Conservation (phyloP, 2,888 invertebrate genomes). For the Lamproptera curius region DNA sequence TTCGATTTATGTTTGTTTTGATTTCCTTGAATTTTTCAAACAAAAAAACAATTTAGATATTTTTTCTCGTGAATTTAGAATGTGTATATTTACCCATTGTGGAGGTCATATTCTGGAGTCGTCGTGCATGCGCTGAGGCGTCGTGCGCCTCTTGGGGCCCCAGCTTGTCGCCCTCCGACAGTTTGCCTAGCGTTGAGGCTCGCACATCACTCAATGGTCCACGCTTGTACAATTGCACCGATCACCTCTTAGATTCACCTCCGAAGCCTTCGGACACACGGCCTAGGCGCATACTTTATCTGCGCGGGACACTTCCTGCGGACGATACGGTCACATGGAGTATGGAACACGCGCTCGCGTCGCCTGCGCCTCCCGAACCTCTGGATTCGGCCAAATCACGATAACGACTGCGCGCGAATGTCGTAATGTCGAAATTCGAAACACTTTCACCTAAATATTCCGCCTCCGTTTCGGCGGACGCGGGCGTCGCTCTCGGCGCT, state of each 20-base stretch:
- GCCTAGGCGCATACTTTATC: constrained; percentile 68
- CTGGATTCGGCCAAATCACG: constrained; percentile 78
- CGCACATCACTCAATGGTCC: constrained; percentile 66
- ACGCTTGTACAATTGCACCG: constrained; percentile 52
- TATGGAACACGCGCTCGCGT: constrained; percentile 37
- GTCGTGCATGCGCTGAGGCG: constrained; percentile 62
- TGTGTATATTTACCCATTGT: constrained; percentile 66
- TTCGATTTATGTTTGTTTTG: no score
- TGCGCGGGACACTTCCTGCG: constrained; percentile 62
- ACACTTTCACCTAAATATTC: constrained; percentile 79
- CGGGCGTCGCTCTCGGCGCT: constrained; percentile 76
- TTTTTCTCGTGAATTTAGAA: no score
- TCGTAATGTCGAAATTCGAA: constrained; percentile 79
- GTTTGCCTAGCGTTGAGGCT: constrained; percentile 55
- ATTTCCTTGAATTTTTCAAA: no score
- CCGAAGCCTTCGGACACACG: constrained; percentile 60
- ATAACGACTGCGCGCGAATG: constrained; percentile 78
- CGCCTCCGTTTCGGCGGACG: constrained; percentile 76
- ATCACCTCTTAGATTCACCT: constrained; percentile 72
- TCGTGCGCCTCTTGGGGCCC: constrained; percentile 62
- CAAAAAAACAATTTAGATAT: no score
- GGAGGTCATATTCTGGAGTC: constrained; percentile 74
- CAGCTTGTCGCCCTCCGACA: constrained; percentile 67
- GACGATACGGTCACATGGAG: constrained; percentile 45
- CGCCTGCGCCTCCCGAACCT: constrained; percentile 63